Percentiles rank a stretch among this genome's conserved stretches.
Conservation (phyloP, 2,888 invertebrate species). For the Tetragonula carbonaria region DNA sequence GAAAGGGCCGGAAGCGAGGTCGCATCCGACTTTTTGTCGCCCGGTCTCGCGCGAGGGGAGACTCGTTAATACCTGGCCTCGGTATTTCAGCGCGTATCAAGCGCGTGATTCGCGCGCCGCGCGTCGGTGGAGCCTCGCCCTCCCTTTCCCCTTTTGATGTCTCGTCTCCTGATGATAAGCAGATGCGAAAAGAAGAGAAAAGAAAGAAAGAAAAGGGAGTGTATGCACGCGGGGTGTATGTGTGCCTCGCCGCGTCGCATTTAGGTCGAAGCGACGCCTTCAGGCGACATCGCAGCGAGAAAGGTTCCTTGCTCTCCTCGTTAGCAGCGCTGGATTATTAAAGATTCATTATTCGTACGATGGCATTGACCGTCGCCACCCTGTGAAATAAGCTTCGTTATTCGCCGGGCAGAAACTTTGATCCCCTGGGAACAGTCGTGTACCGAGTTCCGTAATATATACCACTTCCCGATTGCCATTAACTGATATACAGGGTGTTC, state of each 20-base stretch:
- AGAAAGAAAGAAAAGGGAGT: not conserved
- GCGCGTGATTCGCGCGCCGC: constrained; percentile 11
- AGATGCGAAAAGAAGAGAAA: not conserved
- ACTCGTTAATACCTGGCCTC: constrained; percentile 46
- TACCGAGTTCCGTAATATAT: not conserved
- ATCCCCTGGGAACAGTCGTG: not conserved
- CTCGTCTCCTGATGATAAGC: constrained; percentile 28
- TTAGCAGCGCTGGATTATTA: constrained; percentile 41
- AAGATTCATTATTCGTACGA: constrained; percentile 44
- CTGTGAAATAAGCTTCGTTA: constrained; percentile 25
- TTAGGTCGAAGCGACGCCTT: constrained; percentile 46
- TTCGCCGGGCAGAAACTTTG: constrained; percentile 2
- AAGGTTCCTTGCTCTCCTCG: constrained; percentile 46
- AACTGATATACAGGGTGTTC: too few relatives aligned
- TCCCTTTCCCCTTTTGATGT: constrained; percentile 43
- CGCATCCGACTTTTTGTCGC: constrained; percentile 41
- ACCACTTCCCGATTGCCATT: too few relatives aligned
- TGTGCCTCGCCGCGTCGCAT: constrained; percentile 16
- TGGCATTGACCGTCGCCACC: constrained; percentile 37
- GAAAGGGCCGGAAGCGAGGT: constrained; percentile 40
- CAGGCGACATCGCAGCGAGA: constrained; percentile 8
- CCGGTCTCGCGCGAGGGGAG: constrained; percentile 24
- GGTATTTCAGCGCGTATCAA: constrained; percentile 38
- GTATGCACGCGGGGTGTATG: constrained; percentile 10
- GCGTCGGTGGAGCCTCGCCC: not conserved